Base-by-base conservation (phyloP, 2,113 vertebrate species). In the Empidonax alnorum region DNA sequence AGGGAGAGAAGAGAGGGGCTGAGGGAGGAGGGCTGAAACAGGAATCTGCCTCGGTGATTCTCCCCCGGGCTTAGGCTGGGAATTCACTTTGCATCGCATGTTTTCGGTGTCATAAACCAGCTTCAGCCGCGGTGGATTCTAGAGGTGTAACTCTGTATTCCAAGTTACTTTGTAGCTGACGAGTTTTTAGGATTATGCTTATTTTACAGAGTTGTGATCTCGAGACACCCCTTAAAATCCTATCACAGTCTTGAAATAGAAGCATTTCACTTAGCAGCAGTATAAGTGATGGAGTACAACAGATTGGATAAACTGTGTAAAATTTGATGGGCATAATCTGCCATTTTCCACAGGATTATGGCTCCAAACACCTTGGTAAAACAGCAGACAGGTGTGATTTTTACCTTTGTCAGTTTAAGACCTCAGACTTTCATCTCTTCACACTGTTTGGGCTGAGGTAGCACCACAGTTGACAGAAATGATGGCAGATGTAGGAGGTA, bases 21-120 rank as follows among this genome's bases (percentile, higher is more conserved):
- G 78, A 39, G 31, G 87, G 4, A 62, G 13, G 22, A 61, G 42
- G 56, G 11, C 6, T 37, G n/a, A 58, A 72, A 14, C 0, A 17
- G 35, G 59, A 53, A 81, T 28, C 2, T 47, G 61, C 25, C 10
- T 20, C 8, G 42, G 27, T 13, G 50, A 31, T 56, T 10, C 4
- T 41, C 1, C 14, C 5, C n/a, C 28, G 8, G 68, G 21, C 0
- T 78, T 4, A 16, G 44, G n/a, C 44, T 55, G 71, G 61, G 52
- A 79, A 67, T 52, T 82, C 35, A 8, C 58, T 72, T 58, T 7
- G 46, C 13, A 3, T 2, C 0, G 8, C 0, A 1, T 3, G 1
- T 42, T 78, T 52, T 24, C 66, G 13, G 47, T 0, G 35, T 27
- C 35, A 7, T 0, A 4, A 14, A 12, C 14, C 52, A n/a, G 6